Evolutionary conservation across 2,797 vertebrate species (phyloP).

Genomic region (Rhynchonycteris naso): DNA sequence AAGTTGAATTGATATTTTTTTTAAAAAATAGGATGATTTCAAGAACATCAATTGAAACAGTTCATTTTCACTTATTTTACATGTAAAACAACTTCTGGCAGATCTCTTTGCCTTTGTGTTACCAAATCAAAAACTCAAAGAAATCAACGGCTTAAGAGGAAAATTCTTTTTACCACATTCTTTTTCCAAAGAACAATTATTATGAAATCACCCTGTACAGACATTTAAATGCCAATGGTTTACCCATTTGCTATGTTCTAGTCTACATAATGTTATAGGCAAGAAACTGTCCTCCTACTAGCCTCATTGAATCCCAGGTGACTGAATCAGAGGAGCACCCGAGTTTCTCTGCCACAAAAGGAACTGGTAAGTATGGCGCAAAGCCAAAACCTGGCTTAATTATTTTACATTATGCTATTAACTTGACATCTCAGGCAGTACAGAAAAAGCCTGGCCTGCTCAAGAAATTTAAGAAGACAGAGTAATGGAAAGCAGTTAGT

Average conservation of each 20-base stretch:
- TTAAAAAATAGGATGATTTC: neutral
- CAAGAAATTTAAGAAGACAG: neutral
- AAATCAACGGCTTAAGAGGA: neutral
- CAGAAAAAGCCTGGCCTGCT: neutral
- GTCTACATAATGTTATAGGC: neutral
- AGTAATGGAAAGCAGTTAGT: neutral
- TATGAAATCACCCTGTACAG: neutral
- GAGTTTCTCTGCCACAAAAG: neutral
- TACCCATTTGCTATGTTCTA: neutral
- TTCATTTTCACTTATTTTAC: neutral
- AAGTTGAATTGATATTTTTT: neutral
- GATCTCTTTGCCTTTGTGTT: neutral
- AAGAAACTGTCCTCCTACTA: neutral
- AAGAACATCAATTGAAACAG: neutral
- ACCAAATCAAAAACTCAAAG: constrained; percentile 7
- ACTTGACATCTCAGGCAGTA: neutral
- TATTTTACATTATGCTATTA: neutral
- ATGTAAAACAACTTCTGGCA: too few species aligned
- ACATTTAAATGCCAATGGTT: neutral
- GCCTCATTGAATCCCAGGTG: neutral
- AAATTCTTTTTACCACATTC: neutral
- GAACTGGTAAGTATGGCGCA: neutral
- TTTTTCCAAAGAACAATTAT: neutral
- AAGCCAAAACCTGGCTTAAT: neutral
- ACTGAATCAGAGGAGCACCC: neutral